Conservation (phyloP, 2,113 vertebrate genomes). For the Oceanites oceanicus region DNA sequence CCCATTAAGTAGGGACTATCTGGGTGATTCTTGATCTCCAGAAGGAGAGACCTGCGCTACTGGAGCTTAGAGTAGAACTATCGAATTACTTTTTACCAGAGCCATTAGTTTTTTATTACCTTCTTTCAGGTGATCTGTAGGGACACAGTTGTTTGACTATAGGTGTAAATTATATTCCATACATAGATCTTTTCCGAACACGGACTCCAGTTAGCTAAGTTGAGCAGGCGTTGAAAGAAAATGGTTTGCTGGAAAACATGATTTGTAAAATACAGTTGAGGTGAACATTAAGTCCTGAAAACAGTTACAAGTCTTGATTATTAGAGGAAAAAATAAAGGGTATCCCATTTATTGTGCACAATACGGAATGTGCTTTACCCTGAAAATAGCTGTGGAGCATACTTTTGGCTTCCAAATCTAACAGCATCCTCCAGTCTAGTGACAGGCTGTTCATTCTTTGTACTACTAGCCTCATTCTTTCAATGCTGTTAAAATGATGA, state of each 20-base stretch:
- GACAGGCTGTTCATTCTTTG: neutral
- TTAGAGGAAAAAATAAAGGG: neutral
- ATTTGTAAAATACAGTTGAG: neutral
- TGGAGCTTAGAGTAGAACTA: neutral
- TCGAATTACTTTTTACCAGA: neutral
- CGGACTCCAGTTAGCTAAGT: neutral
- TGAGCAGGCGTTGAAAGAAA: neutral
- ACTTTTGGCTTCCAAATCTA: neutral
- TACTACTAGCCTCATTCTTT: neutral
- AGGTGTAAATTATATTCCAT: neutral
- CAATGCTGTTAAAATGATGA: neutral
- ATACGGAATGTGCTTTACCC: neutral
- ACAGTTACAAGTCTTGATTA: neutral
- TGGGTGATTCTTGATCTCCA: neutral
- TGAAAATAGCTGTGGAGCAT: neutral
- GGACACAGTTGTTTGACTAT: neutral
- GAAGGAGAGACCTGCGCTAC: neutral
- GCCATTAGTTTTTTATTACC: conserved; percentile 1
- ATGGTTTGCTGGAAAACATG: neutral
- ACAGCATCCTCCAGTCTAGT: neutral
- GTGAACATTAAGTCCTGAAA: neutral
- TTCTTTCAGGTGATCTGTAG: neutral
- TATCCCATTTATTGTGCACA: neutral
- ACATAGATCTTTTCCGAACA: neutral
- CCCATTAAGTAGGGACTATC: neutral